Base-by-base conservation (phyloP, 2,797 vertebrate genomes). In the Gadopsis bispinosus region DNA sequence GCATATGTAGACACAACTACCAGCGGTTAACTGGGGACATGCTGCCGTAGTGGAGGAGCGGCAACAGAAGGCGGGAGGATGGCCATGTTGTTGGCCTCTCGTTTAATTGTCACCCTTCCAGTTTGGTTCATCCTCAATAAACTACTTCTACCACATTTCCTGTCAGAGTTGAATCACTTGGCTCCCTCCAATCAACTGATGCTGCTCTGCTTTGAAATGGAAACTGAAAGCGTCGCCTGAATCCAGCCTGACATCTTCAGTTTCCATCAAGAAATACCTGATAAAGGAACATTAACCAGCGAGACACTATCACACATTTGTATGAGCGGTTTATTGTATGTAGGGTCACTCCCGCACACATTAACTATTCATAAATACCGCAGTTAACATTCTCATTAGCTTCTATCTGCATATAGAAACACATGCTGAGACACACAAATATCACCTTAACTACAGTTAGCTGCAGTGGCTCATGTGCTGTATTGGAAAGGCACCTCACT, bases 91-190 rank as follows among this genome's bases (percentile, higher is more conserved):
- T 19, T 29, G 12, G 5, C 22, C 41, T 73, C n/a, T 69, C 37
- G 59, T 47, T 72, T 67, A 69, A 84, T 76, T 88, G 81, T 77
- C 84, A 47, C 31, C 66, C 70, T 64, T 77, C 35, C 66, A 81
- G 29, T 87, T 80, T 62, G 69, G 77, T 73, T 84, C 63, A 73
- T 77, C 60, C 60, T 48, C 13, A 56, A 4, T 62, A 56, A 86
- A 85, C 61, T 50, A 1, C 61, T 6, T 26, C 61, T 22, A 48
- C 87, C 60, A 75, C 60, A 81, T 79, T 64, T 68, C 70, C 68
- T 63, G 45, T 82, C 82, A 61, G 72, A 71, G 58, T 48, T 26
- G 55, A 81, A 75, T 86, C 75, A 39, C 54, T 81, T 81, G 73
- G 65, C 35, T 61, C 66, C 47, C 69, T 69, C 63, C 64, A 73